Base-by-base conservation (phyloP, 2,113 vertebrate species). In the Cryptotis parvus region DNA sequence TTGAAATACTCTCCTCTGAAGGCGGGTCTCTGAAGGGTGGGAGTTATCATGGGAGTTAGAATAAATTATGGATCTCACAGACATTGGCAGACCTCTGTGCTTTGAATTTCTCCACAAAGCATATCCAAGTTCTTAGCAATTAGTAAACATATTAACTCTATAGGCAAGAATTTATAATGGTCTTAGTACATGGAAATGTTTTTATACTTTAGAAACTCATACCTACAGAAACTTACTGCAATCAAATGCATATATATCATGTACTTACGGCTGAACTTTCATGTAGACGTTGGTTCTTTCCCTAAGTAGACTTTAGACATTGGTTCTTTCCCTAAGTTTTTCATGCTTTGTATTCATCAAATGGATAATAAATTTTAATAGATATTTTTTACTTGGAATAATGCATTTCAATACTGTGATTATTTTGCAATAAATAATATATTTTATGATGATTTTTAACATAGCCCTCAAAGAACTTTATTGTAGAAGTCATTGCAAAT, bases 81-180 rank as follows among this genome's bases (percentile, higher is more conserved):
- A 79, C 45, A 88, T 27, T 58, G 31, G 33, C 45, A 33, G 29
- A 26, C n/a, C 18, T 78, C 43, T 78, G 16, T 10, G 45, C 74
- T 88, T 78, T 77, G 39, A 87, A 78, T 77, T 87, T 87, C 52
- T 78, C 49, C 2, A 12, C 78, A 55, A 78, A 69, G 3, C n/a
- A 69, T 88, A n/a, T 69, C 78, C 20, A 11, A 55, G 9, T n/a
- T 69, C 29, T 78, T 61, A 78, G 43, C 43, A 69, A 31, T 69
- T 87, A 69, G 77, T 26, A 78, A 55, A 49, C 14, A 14, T 49
- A 45, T 77, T 77, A 87, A 77, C 35, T 43, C 12, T 87, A 37
- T 0, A 1, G 26, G 33, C 73, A 78, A 72, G 37, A 49, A 37
- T 7, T 49, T 49, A 49, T 6, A 49, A 49, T 12, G 68, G 27